Conservation (phyloP, 1,140 invertebrate genomes). For the Sarcophaga bullata region DNA sequence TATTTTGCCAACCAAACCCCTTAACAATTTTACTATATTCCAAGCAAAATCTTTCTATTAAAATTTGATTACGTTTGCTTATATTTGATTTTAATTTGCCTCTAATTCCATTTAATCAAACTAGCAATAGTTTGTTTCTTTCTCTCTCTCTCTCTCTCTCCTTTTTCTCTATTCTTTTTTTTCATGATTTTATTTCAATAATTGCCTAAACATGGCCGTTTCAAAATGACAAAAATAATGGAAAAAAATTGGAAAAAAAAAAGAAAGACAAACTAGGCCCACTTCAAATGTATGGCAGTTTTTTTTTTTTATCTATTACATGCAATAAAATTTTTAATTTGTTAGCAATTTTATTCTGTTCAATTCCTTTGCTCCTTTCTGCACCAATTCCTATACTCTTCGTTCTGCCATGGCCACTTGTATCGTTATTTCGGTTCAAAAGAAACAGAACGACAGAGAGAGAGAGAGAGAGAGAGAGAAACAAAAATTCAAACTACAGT, state of each 20-base stretch:
- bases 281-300: background rate
- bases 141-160: background rate
- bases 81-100: too few species aligned
- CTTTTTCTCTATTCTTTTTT: too few species aligned
- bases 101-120: background rate
- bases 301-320: background rate
- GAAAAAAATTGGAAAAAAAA: background rate
- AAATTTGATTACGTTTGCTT: too few species aligned
- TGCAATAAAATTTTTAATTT: conserved; percentile 19
- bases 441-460: background rate
- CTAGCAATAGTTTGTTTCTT: background rate
- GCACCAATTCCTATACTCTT: background rate
- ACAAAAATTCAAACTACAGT: background rate
- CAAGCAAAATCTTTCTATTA: too few species aligned
- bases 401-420: background rate
- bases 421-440: background rate
- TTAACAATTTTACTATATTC: too few species aligned
- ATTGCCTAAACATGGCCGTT: background rate
- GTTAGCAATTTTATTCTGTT: background rate
- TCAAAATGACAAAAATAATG: background rate
- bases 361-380: background rate
- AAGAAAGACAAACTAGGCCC: background rate
- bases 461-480: background rate
- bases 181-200: too few species aligned
- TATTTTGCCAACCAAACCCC: too few species aligned